A percentile compares a stretch with the other conserved stretches of the same genome.
These are phyloP conservation scores for Muntiacus muntjak DNA, from an alignment of 2,113 vertebrate species.

Conservation along the genomic window DNA sequence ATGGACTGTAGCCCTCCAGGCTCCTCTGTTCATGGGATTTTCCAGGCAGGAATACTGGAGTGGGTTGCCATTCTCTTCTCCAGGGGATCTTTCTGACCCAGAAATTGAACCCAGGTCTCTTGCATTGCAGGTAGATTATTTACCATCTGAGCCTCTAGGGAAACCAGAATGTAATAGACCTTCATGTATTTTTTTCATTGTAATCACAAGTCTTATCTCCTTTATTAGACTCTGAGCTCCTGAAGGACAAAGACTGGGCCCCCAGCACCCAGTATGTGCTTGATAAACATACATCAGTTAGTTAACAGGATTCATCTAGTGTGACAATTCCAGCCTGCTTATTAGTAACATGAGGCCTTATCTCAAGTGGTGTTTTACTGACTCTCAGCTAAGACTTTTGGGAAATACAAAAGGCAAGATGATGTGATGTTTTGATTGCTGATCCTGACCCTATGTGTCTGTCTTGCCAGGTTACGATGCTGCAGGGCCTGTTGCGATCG, in stretches of 20 bases:
- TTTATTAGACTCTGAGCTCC: neutral
- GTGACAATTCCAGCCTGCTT: neutral
- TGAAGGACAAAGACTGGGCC: neutral
- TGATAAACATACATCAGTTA: neutral
- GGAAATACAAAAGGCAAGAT: neutral
- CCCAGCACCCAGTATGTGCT: neutral
- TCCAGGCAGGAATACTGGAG: neutral
- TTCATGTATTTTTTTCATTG: neutral
- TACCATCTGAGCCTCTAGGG: neutral
- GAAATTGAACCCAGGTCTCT: neutral
- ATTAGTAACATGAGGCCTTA: neutral
- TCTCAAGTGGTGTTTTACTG: neutral
- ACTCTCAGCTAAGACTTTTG: neutral
- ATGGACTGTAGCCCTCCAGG: neutral
- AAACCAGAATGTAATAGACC: neutral
- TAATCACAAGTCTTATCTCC: neutral
- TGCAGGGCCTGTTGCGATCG: constrained; percentile 84
- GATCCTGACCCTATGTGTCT: neutral
- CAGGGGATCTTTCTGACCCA: neutral
- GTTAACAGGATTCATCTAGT: neutral
- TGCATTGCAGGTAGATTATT: neutral
- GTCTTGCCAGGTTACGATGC: constrained; percentile 80
- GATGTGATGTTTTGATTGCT: neutral
- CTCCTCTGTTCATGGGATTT: neutral
- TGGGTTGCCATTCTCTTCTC: neutral